A percentile compares a stretch with the other conserved stretches of the same genome.
Conservation (phyloP, 1,140 invertebrate species). For the Papilio polyxenes region DNA sequence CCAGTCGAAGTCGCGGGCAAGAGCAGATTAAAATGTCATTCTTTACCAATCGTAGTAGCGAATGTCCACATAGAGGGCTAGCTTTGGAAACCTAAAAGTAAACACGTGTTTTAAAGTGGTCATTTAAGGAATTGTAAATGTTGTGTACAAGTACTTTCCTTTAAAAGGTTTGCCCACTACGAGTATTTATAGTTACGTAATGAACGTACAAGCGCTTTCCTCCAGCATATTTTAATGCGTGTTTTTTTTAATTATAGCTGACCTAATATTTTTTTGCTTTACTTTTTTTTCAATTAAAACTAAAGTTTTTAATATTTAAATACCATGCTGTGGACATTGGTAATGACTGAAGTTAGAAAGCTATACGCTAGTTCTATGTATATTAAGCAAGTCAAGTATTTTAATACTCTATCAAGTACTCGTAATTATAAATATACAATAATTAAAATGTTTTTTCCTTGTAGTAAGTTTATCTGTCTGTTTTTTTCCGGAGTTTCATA, state of each 20-base stretch:
- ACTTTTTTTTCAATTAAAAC: constrained; percentile 34
- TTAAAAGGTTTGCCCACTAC: constrained; percentile 23
- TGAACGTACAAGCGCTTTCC: constrained; percentile 30
- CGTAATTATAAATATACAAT: too few species aligned
- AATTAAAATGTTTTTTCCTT: too few species aligned
- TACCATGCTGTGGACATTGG: background rate
- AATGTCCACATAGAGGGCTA: too few species aligned
- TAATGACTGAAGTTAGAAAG: background rate
- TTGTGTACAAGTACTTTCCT: constrained; percentile 1
- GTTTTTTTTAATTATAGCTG: constrained; percentile 40
- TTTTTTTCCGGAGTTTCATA: too few species aligned
- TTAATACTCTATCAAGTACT: background rate
- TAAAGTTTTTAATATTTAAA: constrained; percentile 37
- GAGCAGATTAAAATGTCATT: too few species aligned
- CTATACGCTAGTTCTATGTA: background rate
- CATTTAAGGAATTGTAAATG: constrained; percentile 14
- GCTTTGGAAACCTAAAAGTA: background rate
- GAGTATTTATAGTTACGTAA: constrained; percentile 35
- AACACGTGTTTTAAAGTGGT: constrained; percentile 9
- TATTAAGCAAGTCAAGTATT: background rate
- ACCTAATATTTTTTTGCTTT: constrained; percentile 37
- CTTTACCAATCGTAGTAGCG: too few species aligned
- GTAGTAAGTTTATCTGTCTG: too few species aligned
- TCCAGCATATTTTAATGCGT: constrained; percentile 20
- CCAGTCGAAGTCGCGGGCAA: too few species aligned